Evolutionary conservation across 2,113 vertebrate genomes (phyloP).

Genomic region (Pholis gunnellus): DNA sequence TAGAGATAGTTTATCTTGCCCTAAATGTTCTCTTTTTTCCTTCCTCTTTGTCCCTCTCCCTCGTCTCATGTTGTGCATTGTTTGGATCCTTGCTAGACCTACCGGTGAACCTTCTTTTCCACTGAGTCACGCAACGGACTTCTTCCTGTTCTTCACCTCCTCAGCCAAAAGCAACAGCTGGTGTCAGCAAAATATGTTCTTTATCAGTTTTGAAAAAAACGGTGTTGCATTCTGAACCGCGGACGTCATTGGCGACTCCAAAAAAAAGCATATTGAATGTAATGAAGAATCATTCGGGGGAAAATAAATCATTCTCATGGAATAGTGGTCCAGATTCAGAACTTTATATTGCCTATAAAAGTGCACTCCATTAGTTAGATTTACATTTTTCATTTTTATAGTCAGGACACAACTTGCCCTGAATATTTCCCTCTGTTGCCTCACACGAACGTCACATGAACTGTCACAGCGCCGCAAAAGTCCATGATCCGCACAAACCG

Average conservation of each 20-base stretch:
- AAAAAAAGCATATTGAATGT: slow-evolving; percentile 45
- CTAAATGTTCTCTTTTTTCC: slow-evolving; percentile 25
- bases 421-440: slow-evolving; percentile 46
- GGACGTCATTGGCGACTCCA: slow-evolving; percentile 47
- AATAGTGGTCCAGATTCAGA: slow-evolving; percentile 27
- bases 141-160: slow-evolving; percentile 62
- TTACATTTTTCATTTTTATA: slow-evolving; percentile 36
- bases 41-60: slow-evolving; percentile 17
- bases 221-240: slow-evolving; percentile 35
- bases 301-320: slow-evolving; percentile 29
- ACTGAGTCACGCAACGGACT: slow-evolving; percentile 69
- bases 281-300: slow-evolving; percentile 39
- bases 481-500: slow-evolving; percentile 20
- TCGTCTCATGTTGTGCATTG: slow-evolving; percentile 37
- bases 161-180: slow-evolving; percentile 76
- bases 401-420: slow-evolving; percentile 28
- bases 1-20: slow-evolving; percentile 38
- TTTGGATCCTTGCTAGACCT: slow-evolving; percentile 53
- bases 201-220: slow-evolving; percentile 71
- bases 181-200: slow-evolving; percentile 70
- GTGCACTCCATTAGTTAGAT: slow-evolving; percentile 22
- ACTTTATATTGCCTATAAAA: slow-evolving; percentile 18
- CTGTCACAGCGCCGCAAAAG: neutral
- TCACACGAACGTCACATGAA: slow-evolving; percentile 40
- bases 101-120: slow-evolving; percentile 68